Conservation (phyloP, 1,140 invertebrate genomes). For the Pollicipes pollicipes region DNA sequence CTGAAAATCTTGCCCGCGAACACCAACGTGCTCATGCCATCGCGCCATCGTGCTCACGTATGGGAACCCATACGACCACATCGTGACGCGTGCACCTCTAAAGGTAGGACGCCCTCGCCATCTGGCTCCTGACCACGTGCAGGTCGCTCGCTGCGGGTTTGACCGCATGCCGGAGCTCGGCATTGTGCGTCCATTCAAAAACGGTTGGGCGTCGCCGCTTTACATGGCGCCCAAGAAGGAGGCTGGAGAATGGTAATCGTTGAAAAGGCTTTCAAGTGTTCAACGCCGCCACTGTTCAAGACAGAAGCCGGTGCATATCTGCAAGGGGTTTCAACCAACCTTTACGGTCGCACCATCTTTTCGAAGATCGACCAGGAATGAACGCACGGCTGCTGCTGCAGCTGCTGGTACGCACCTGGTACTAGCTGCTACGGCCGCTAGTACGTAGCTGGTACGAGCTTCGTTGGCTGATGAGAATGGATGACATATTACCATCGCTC, state of each 20-base stretch:
- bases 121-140: not conserved
- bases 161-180: not conserved
- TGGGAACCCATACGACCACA: too few relatives aligned
- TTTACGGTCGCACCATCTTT: too few relatives aligned
- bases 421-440: too few relatives aligned
- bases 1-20: too few relatives aligned
- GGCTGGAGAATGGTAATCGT: not conserved
- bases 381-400: too few relatives aligned
- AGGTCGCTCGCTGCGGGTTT: not conserved
- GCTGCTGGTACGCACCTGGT: too few relatives aligned
- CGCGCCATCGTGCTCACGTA: too few relatives aligned
- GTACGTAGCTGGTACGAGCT: too few relatives aligned
- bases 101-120: not conserved
- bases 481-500: too few relatives aligned
- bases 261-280: not conserved
- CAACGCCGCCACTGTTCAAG: not conserved
- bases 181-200: not conserved
- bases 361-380: too few relatives aligned
- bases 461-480: too few relatives aligned
- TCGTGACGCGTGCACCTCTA: not conserved
- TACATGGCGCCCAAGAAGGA: not conserved
- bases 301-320: not conserved
- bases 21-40: too few relatives aligned
- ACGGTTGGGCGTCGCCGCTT: not conserved
- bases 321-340: not conserved